These are phyloP conservation scores for Mellilla xanthometata DNA, from an alignment of 2,888 invertebrate genomes.

Conservation along the genomic window DNA sequence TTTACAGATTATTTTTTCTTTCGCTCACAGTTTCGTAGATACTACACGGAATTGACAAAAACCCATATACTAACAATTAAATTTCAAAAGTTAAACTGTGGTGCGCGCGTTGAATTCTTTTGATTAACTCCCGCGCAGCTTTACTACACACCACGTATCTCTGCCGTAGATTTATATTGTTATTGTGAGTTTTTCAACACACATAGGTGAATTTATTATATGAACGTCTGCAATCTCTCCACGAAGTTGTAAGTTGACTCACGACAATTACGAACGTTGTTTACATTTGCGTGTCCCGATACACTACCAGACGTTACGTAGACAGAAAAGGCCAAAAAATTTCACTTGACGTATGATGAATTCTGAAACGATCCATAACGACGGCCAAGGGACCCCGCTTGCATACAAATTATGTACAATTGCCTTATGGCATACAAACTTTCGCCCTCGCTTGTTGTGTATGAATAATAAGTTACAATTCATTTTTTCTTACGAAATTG, in stretches of 20 bases:
- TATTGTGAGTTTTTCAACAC: background rate
- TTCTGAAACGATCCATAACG: constrained; percentile 28
- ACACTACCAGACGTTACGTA: constrained; percentile 34
- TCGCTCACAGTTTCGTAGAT: too few relatives aligned
- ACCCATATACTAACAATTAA: too few relatives aligned
- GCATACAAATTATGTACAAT: constrained; percentile 35
- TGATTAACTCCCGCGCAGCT: background rate
- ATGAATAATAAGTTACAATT: constrained; percentile 11
- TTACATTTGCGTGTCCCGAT: constrained; percentile 13
- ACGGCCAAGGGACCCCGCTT: constrained; percentile 21
- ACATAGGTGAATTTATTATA: constrained; percentile 9
- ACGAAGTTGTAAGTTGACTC: constrained; percentile 20
- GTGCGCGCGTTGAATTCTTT: background rate
- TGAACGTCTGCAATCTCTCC: constrained; percentile 18
- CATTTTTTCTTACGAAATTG: constrained; percentile 11
- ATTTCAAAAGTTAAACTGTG: too few relatives aligned
- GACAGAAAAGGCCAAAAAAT: constrained; percentile 37
- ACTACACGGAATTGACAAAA: too few relatives aligned
- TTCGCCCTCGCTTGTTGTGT: constrained; percentile 20
- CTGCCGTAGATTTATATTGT: too few relatives aligned
- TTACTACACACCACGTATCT: too few relatives aligned
- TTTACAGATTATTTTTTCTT: too few relatives aligned
- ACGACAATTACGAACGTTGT: constrained; percentile 15
- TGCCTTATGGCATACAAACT: constrained; percentile 24
- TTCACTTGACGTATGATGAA: constrained; percentile 44